Base-by-base conservation (phyloP, 2,113 vertebrate genomes). In the Sinocyclocheilus grahami region DNA sequence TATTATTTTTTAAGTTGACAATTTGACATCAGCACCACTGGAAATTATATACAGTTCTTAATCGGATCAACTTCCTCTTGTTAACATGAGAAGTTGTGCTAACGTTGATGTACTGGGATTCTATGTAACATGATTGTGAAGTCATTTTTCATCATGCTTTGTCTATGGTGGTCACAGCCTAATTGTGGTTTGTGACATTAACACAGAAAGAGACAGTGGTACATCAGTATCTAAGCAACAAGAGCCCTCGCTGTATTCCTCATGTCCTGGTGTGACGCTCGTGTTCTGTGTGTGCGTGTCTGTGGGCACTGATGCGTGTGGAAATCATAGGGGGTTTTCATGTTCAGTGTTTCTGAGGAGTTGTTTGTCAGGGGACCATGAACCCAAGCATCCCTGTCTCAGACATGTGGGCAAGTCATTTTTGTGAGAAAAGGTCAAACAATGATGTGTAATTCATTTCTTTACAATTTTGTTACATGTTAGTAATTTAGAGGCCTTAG, bases 211-310 rank as follows among this genome's bases (percentile, higher is more conserved):
- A 87, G 90, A 92, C 88, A 77, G 92, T 92, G 88, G 91, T 93
- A 93, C 91, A 90, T 92, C 90, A 92, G 94, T 95, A 90, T 93
- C 94, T 94, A 95, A 95, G 95, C 94, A 95, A 95, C 94, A 94
- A 77, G 87, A 86, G 85, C 75, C 88, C 84, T 89, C 62, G 46
- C 82, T 82, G 82, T 89, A 72, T 89, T 91, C 82, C 60, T 88
- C 82, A 77, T 87, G 88, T 89, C 84, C 76, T 90, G 75, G 82
- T 77, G 81, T 89, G 86, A 84, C 53, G 60, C 82, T 72, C 16
- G 14, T 85, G 14, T 90, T 63, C 69, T 84, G 75, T 33, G 14
- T 71, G 53, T 24, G 55, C 11, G 18, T 53, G 11, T 87, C 58
- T 42, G 10, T 18, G 18, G 75, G 80, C 63, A 16, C 42, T 71